These are phyloP conservation scores for Podarcis cretensis DNA, from an alignment of 2,113 vertebrate genomes.

Conservation along the genomic window DNA sequence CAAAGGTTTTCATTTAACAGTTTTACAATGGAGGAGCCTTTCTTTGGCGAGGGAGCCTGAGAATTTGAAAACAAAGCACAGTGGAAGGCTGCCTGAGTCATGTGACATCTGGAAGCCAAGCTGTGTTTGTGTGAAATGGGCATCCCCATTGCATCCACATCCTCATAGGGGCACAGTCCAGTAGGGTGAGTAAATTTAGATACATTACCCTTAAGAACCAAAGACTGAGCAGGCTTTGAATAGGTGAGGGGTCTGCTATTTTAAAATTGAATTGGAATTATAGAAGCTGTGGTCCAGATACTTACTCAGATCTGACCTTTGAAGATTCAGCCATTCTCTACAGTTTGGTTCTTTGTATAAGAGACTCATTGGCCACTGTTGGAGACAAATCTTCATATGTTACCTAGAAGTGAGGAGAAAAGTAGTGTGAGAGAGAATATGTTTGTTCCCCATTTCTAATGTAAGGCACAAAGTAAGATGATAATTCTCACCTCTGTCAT, in stretches of 20 bases:
- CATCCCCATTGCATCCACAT: not conserved
- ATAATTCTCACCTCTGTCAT: not conserved
- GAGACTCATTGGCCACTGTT: not conserved
- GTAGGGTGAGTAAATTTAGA: not conserved
- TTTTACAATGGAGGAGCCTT: constrained; percentile 49
- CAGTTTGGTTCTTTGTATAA: not conserved
- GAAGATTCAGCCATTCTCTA: too few species aligned
- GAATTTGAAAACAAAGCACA: constrained; percentile 34
- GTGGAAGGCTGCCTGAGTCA: not conserved
- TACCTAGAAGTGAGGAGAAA: not conserved
- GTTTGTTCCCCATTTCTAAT: not conserved
- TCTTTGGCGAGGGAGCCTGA: constrained; percentile 26
- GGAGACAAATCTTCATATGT: not conserved
- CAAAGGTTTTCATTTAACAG: constrained; percentile 59
- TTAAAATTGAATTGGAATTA: not conserved
- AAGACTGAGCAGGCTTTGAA: not conserved
- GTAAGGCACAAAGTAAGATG: not conserved
- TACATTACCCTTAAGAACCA: not conserved
- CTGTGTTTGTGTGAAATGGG: not conserved
- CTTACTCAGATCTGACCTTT: not conserved
- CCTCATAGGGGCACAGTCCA: not conserved
- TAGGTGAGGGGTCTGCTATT: not conserved
- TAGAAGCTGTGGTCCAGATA: not conserved
- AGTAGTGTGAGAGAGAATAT: not conserved
- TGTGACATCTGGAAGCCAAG: constrained; percentile 22